Conservation (phyloP, 2,888 invertebrate species). For the Isoperla grammatica region DNA sequence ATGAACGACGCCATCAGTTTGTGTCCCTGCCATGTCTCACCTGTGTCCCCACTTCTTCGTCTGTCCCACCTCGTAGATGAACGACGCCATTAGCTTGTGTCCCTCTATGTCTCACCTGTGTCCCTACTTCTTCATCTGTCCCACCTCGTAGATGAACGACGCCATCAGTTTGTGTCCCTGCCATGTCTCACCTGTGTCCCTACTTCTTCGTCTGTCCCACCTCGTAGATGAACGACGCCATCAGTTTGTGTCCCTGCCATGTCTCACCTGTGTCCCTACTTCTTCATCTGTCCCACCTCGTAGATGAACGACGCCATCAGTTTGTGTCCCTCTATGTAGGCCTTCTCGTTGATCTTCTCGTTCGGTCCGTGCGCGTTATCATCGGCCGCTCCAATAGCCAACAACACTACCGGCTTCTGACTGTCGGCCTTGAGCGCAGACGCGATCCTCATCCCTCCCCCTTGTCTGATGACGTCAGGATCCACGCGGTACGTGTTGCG, state of each 20-base stretch:
- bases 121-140: neutral
- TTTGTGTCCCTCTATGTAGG: constrained; percentile 2
- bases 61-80: neutral
- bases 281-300: neutral
- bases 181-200: too few species aligned
- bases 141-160: neutral
- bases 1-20: neutral
- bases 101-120: neutral
- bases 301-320: neutral
- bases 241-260: too few species aligned
- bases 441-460: neutral
- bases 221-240: too few species aligned
- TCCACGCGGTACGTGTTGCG: neutral
- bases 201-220: too few species aligned
- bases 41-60: too few species aligned
- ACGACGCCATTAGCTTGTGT: neutral
- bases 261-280: too few species aligned
- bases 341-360: neutral
- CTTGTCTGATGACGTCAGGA: neutral
- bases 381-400: neutral
- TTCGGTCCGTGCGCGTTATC: neutral
- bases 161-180: constrained; percentile 1
- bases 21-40: too few species aligned
- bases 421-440: neutral
- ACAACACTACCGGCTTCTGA: constrained; percentile 1